Percentiles rank a stretch among this genome's conserved stretches.
These are phyloP conservation scores for Bradynema listronoti DNA, from an alignment of 1,140 invertebrate genomes.

Conservation along the genomic window DNA sequence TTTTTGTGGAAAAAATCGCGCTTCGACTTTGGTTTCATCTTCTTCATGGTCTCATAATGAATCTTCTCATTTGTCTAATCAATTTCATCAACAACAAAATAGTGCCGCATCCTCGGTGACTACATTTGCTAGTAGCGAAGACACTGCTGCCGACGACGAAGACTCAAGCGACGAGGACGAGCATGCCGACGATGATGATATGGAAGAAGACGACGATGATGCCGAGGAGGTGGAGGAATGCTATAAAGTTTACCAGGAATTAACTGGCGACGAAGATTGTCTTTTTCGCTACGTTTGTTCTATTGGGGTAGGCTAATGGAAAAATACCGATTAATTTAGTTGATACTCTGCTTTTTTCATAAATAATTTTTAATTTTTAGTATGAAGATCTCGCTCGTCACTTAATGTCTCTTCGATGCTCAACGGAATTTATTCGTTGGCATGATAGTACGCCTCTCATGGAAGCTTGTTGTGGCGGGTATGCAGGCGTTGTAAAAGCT, in stretches of 20 bases:
- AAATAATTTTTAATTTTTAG: too few relatives aligned
- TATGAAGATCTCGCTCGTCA: slow-evolving; percentile 30
- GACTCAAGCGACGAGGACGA: slow-evolving; percentile 11
- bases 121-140: too few relatives aligned
- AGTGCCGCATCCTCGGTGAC: neutral
- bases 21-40: too few relatives aligned
- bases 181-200: slow-evolving; percentile 10
- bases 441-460: slow-evolving; percentile 80
- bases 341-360: too few relatives aligned
- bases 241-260: slow-evolving; percentile 19
- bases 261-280: slow-evolving; percentile 68
- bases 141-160: slow-evolving; percentile 1
- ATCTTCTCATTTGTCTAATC: too few relatives aligned
- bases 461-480: slow-evolving; percentile 89
- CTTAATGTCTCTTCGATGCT: slow-evolving; percentile 26
- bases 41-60: too few relatives aligned
- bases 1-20: too few relatives aligned
- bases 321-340: too few relatives aligned
- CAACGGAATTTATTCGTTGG: slow-evolving; percentile 65
- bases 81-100: too few relatives aligned
- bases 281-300: slow-evolving; percentile 82
- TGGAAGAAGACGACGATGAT: slow-evolving; percentile 23
- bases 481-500: slow-evolving; percentile 78
- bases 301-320: slow-evolving; percentile 67
- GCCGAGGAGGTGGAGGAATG: too few relatives aligned